These are phyloP conservation scores for Xestobium rufovillosum DNA, from an alignment of 2,888 invertebrate species.

Conservation along the genomic window DNA sequence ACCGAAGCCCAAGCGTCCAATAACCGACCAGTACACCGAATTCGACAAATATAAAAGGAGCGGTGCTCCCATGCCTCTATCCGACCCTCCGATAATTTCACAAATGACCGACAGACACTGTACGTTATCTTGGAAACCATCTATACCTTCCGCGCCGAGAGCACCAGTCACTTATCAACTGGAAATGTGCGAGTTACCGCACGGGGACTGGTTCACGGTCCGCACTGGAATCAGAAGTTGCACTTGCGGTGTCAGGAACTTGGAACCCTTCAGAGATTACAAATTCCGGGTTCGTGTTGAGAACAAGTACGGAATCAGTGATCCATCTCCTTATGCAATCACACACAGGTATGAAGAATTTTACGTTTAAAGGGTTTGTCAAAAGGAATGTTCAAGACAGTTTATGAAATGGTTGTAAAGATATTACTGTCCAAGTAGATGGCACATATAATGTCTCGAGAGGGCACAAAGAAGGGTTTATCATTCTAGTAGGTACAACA, in stretches of 20 bases:
- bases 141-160: constrained; percentile 77
- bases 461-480: no score
- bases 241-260: constrained; percentile 79
- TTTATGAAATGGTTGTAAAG: no score
- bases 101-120: constrained; percentile 85
- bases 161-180: constrained; percentile 90
- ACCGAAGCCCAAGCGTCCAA: constrained; percentile 55
- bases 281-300: constrained; percentile 92
- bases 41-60: constrained; percentile 76
- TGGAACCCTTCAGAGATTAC: constrained; percentile 91
- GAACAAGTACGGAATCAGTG: constrained; percentile 93
- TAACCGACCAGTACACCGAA: constrained; percentile 74
- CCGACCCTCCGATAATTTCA: constrained; percentile 86
- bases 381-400: no score
- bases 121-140: constrained; percentile 90
- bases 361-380: no score
- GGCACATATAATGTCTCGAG: no score
- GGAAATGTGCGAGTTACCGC: constrained; percentile 88
- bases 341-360: constrained; percentile 56
- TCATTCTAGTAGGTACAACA: no score
- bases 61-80: constrained; percentile 79
- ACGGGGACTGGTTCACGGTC: constrained; percentile 88
- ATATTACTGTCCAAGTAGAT: no score
- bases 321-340: constrained; percentile 86
- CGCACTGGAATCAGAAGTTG: constrained; percentile 80